Percentiles rank a stretch among this genome's conserved stretches.
Evolutionary conservation across 1,140 invertebrate genomes (phyloP).

Genomic region (Drosophila suzukii): DNA sequence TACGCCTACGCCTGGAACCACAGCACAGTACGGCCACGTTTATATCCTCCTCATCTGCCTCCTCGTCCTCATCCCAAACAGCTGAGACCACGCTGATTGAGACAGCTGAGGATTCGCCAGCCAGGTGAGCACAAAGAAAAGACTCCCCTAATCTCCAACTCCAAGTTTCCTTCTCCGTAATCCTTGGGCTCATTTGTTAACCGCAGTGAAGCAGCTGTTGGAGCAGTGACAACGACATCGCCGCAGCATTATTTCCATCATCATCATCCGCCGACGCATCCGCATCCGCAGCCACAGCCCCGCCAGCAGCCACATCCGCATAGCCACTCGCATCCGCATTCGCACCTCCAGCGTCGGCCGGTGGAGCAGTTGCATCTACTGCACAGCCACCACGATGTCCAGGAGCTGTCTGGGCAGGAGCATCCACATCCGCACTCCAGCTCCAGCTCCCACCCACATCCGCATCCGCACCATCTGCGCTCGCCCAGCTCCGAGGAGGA

Average conservation of each 20-base stretch:
- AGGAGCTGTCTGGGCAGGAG: conserved; percentile 74
- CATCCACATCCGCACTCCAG: conserved; percentile 68
- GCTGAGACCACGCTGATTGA: conserved; percentile 72
- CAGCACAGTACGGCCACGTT: conserved; percentile 71
- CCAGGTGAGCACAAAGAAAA: conserved; percentile 38
- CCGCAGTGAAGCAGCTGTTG: conserved; percentile 40
- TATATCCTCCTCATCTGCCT: conserved; percentile 26
- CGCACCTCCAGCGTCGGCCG: conserved; percentile 54
- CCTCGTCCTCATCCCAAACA: conserved; percentile 26
- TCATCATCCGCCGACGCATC: conserved; percentile 47
- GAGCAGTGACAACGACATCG: conserved; percentile 44
- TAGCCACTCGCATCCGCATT: conserved; percentile 35
- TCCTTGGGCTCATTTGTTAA: conserved; percentile 33
- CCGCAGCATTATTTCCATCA: conserved; percentile 58
- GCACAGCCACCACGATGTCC: conserved; percentile 66
- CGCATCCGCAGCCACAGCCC: conserved; percentile 19
- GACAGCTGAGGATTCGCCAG: conserved; percentile 36
- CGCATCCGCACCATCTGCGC: conserved; percentile 85
- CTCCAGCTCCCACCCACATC: conserved; percentile 34
- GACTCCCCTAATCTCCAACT: conserved; percentile 22
- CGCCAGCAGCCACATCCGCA: conserved; percentile 38
- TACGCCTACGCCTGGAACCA: conserved; percentile 75
- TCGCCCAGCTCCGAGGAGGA: conserved; percentile 93
- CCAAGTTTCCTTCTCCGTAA: conserved; percentile 14
- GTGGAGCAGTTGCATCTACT: conserved; percentile 72